Evolutionary conservation across 1,140 invertebrate species (phyloP).

Genomic region (Helicoverpa zea): DNA sequence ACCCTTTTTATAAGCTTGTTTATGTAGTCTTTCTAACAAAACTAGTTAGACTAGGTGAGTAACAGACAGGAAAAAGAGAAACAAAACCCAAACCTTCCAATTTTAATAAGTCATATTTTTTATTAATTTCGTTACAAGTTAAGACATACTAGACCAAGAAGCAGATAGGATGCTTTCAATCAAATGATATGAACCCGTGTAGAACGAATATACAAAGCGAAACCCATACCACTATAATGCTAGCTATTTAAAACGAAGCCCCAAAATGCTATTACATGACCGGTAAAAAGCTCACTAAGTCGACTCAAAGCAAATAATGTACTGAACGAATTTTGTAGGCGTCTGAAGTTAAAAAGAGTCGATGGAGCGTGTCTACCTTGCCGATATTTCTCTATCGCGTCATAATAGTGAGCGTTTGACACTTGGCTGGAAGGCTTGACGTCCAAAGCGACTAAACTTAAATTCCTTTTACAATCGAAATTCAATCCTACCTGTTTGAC

Average conservation of each 20-base stretch:
- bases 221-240: slow-evolving; percentile 21
- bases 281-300: slow-evolving; percentile 58
- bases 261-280: slow-evolving; percentile 52
- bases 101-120: not conserved
- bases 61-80: not conserved
- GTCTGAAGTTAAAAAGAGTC: slow-evolving; percentile 64
- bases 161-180: slow-evolving; percentile 2
- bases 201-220: slow-evolving; percentile 29
- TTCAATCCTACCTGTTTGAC: slow-evolving; percentile 33
- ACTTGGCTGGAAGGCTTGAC: slow-evolving; percentile 59
- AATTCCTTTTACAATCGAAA: slow-evolving; percentile 37
- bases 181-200: not conserved
- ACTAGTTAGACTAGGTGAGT: not conserved
- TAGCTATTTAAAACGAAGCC: slow-evolving; percentile 38
- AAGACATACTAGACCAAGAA: too few species aligned
- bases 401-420: slow-evolving; percentile 73
- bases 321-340: slow-evolving; percentile 57
- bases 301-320: slow-evolving; percentile 64
- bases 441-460: slow-evolving; percentile 36
- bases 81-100: not conserved
- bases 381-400: slow-evolving; percentile 69
- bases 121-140: not conserved
- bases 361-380: slow-evolving; percentile 67
- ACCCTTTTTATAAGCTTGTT: not conserved
- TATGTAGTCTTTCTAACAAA: not conserved